These are phyloP conservation scores for Laterallus jamaicensis DNA, from an alignment of 2,113 vertebrate genomes.

Conservation along the genomic window DNA sequence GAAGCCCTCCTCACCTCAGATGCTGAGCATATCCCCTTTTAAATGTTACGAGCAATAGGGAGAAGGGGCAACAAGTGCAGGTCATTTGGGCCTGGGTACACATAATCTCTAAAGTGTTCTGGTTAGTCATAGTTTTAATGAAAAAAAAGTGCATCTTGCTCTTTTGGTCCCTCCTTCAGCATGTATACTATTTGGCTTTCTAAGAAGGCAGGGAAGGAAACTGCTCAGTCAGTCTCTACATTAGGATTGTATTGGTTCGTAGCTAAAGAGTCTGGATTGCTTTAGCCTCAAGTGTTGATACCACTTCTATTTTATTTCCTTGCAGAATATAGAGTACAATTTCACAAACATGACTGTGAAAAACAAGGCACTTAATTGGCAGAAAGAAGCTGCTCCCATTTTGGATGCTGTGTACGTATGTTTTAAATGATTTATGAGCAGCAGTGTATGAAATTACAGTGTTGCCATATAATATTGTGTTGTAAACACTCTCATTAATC, in stretches of 20 bases:
- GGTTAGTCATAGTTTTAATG: not conserved
- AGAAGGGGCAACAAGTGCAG: not conserved
- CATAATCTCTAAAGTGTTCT: not conserved
- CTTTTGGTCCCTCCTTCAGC: not conserved
- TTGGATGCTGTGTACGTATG: conserved; percentile 78
- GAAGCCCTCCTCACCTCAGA: not conserved
- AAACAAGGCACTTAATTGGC: conserved; percentile 55
- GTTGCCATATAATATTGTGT: not conserved
- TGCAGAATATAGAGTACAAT: conserved; percentile 69
- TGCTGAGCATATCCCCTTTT: not conserved
- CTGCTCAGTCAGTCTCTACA: not conserved
- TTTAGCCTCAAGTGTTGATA: not conserved
- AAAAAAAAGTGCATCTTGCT: not conserved
- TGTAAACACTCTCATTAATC: not conserved
- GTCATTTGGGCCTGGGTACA: not conserved
- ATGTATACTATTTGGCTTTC: not conserved
- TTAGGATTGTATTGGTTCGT: not conserved
- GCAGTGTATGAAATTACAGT: not conserved
- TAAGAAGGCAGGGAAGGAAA: not conserved
- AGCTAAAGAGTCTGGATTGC: not conserved
- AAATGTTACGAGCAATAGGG: not conserved
- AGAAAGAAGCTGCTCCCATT: conserved; percentile 70
- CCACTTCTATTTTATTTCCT: not conserved
- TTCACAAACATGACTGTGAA: conserved; percentile 54
- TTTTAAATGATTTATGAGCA: not conserved